A percentile compares a stretch with the other conserved stretches of the same genome.
Conservation (phyloP, 37 sponge, comb jelly and placozoan species). For the Hormiphora californensis region DNA sequence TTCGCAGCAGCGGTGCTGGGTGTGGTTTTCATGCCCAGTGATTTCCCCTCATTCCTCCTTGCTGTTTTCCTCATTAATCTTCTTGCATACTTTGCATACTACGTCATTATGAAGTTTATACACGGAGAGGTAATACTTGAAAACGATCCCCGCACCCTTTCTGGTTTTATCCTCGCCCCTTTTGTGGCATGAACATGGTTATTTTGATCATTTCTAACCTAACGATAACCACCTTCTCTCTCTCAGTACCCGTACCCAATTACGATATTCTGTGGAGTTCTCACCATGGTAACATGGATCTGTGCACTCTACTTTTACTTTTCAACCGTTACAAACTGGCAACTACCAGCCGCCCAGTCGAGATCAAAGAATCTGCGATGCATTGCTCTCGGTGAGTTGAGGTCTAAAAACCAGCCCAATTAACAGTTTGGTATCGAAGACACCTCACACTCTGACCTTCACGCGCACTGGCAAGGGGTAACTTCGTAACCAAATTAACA, state of each 20-base stretch:
- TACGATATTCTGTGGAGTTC: constrained; percentile 20
- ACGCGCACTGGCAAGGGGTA: no score
- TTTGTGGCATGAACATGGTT: no score
- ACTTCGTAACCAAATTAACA: no score
- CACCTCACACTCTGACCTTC: no score
- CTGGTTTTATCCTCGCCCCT: neutral
- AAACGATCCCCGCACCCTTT: neutral
- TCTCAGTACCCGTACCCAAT: constrained; percentile 52
- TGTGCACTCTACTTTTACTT: constrained; percentile 71
- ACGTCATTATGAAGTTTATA: constrained; percentile 58
- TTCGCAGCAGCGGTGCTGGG: constrained; percentile 43
- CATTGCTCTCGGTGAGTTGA: constrained; percentile 44
- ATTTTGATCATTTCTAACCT: no score
- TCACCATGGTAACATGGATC: constrained; percentile 46
- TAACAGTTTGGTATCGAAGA: no score
- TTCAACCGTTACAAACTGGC: constrained; percentile 63
- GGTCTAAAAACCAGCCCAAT: no score
- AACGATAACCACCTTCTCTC: neutral
- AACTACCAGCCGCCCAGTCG: constrained; percentile 56
- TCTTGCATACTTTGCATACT: constrained; percentile 58
- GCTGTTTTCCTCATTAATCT: constrained; percentile 63
- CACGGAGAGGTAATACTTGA: constrained; percentile 53
- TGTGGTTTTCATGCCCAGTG: constrained; percentile 41
- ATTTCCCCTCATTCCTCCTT: constrained; percentile 58
- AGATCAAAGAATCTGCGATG: constrained; percentile 16